Evolutionary conservation across 1,140 invertebrate genomes (phyloP).

Genomic region (Nephotettix cincticeps): DNA sequence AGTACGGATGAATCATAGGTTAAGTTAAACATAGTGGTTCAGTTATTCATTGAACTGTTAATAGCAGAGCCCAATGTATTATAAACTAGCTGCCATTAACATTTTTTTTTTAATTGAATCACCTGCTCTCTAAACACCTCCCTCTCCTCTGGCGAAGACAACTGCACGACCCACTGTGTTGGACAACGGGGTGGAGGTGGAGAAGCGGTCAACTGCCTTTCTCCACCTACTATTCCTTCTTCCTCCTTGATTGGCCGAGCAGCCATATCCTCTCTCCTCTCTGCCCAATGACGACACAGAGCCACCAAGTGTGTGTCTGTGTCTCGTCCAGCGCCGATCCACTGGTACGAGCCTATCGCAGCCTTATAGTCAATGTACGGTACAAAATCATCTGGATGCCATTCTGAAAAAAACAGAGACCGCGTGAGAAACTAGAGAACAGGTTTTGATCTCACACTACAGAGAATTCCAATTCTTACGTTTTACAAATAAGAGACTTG

Average conservation of each 20-base stretch:
- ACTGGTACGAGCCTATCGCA: slow-evolving; percentile 73
- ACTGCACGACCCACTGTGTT: slow-evolving; percentile 62
- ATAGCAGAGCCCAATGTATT: too few species aligned
- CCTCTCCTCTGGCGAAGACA: slow-evolving; percentile 75
- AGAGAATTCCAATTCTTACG: too few species aligned
- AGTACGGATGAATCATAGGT: too few species aligned
- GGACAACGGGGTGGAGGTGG: slow-evolving; percentile 64
- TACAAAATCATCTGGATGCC: slow-evolving; percentile 85
- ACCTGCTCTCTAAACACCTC: slow-evolving; percentile 75
- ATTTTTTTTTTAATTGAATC: too few species aligned
- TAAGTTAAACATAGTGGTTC: too few species aligned
- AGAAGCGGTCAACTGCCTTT: slow-evolving; percentile 37
- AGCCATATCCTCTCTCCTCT: slow-evolving; percentile 54
- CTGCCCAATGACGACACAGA: slow-evolving; percentile 75
- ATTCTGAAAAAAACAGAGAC: slow-evolving; percentile 50
- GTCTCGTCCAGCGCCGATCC: slow-evolving; percentile 94
- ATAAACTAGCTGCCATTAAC: too few species aligned
- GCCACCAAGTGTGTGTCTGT: slow-evolving; percentile 74
- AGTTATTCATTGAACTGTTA: too few species aligned
- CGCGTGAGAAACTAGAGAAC: too few species aligned
- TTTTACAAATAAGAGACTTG: too few species aligned
- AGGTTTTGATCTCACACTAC: too few species aligned
- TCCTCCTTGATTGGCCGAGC: slow-evolving; percentile 25
- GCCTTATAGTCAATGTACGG: slow-evolving; percentile 91
- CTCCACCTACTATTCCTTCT: slow-evolving; percentile 1